Evolutionary conservation across 2,113 vertebrate species (phyloP).

Genomic region (Paradisaea rubra): DNA sequence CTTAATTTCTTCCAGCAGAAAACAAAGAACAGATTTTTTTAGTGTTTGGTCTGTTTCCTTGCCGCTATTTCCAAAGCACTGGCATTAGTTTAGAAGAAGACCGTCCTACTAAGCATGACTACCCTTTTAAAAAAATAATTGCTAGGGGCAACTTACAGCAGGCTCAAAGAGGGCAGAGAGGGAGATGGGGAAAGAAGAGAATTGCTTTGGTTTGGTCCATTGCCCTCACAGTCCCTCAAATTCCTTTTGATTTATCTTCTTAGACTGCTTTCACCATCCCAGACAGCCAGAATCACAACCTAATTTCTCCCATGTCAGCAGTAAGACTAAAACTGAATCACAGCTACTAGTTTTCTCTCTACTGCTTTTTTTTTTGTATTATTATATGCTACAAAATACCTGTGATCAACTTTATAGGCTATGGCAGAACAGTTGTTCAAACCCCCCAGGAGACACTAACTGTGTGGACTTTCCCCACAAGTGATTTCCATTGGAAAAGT

Average conservation of each 20-base stretch:
- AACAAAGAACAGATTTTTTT: conserved; percentile 36
- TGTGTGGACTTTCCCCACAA: background rate
- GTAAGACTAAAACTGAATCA: background rate
- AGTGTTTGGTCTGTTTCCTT: background rate
- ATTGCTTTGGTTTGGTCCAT: conserved; percentile 30
- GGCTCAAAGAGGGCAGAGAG: background rate
- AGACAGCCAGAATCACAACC: background rate
- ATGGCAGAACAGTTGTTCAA: background rate
- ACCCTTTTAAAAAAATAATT: conserved; percentile 15
- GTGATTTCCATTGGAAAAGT: background rate
- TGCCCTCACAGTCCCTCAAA: background rate
- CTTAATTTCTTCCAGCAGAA: background rate
- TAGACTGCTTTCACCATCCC: background rate
- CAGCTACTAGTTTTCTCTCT: background rate
- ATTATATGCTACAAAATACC: background rate
- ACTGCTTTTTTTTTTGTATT: background rate
- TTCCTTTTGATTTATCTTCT: conserved; percentile 11
- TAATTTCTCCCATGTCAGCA: background rate
- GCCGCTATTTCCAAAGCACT: conserved; percentile 6
- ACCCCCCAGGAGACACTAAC: background rate
- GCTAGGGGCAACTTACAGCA: background rate
- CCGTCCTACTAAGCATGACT: background rate
- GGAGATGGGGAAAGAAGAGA: background rate
- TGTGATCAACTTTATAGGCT: background rate
- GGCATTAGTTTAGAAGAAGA: conserved; percentile 33